Evolutionary conservation across 2,113 vertebrate species (phyloP), one percentile per base, ranked within the genome.

Genomic region (Shinisaurus crocodilurus): DNA sequence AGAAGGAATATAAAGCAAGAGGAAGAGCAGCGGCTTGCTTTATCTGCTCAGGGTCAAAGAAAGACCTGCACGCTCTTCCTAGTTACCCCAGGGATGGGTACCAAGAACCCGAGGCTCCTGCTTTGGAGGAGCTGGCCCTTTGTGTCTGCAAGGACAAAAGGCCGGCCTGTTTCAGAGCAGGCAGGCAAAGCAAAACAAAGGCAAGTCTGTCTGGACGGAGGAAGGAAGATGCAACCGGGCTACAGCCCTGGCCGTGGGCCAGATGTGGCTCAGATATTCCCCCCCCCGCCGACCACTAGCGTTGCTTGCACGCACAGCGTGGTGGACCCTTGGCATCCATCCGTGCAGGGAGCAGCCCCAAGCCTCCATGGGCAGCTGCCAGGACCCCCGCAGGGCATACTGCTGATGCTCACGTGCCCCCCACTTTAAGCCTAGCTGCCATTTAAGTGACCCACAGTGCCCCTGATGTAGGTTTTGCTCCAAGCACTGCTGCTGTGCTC

Each of bases 131-230:
- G 67, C 54, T 48, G 32, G 50, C 94, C 92, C 88, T 93, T 93
- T 94, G 91, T 94, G 89, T 94, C 86, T 29, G 91, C 5, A 34
- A 91, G 50, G 93, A 96, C 95, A 96, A 95, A 94, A 92, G 95
- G 90, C 0, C 3, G 0, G 94, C 82, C 91, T 94, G 91, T 94
- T 63, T 20, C 2, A 23, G 57, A 67, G 82, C 80, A 84, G 15
- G 65, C 65, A 20, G 65, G 65, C 48, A 60, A 16, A 88, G 88
- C 13, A 43, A 82, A 85, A 95, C 94, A 94, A 96, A 95, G 90
- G 88, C 32, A 12, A 54, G 54, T 54, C 1, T n/a, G 76, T 89
- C 93, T 95, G 95, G 94, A 87, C 88, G 85, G 54, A 32, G 67
- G 88, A 82, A 90, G 88, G 37, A 0, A 43, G 85, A 23, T 74